phyloP scores from a whole-genome alignment of 1,140 invertebrate species.

The Gryllus bimaculatus region DNA sequence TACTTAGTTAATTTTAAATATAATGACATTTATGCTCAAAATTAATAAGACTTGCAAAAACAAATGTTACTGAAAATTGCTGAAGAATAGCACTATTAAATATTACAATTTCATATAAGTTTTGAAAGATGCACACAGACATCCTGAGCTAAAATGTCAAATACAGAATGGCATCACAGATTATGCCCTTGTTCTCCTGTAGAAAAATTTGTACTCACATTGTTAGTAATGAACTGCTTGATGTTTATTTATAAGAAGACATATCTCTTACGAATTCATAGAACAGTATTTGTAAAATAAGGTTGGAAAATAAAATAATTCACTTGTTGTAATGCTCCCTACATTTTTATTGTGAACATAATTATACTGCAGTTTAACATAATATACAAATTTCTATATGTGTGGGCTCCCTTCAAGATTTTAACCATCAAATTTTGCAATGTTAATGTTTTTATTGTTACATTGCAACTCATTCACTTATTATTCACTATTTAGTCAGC shows the following conservation, averaged over 20 bases:
- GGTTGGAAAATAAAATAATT: slow-evolving; percentile 19
- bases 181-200: neutral
- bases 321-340: slow-evolving; percentile 14
- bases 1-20: too few relatives aligned
- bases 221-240: slow-evolving; percentile 2
- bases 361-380: neutral
- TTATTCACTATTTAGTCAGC: too few relatives aligned
- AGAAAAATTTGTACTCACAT: neutral
- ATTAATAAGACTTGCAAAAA: neutral
- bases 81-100: too few relatives aligned
- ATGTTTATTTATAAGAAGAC: slow-evolving; percentile 17
- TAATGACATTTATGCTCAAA: neutral
- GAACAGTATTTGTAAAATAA: slow-evolving; percentile 21
- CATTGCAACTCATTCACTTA: too few relatives aligned
- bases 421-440: too few relatives aligned
- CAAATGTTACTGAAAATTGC: too few relatives aligned
- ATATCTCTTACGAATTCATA: slow-evolving; percentile 20
- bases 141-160: neutral
- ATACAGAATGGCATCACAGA: slow-evolving; percentile 5
- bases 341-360: neutral
- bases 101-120: neutral
- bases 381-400: too few relatives aligned
- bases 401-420: too few relatives aligned
- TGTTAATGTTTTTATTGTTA: too few relatives aligned
- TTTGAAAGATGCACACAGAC: neutral